Conservation (phyloP, 2,797 vertebrate species). For the Meda fulgida region DNA sequence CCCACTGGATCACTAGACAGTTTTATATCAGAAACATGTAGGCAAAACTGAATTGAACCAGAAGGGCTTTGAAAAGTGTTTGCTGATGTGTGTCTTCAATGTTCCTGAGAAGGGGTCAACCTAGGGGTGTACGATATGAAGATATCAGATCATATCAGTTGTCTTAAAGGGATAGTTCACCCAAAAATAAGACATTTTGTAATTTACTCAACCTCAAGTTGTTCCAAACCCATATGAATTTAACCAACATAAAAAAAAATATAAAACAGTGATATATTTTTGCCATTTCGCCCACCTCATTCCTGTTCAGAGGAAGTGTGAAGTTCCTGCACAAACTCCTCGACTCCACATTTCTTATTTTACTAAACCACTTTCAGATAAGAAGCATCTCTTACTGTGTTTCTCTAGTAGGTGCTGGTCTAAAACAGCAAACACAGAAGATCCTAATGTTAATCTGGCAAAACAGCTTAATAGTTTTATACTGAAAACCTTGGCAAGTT, state of each 20-base stretch:
- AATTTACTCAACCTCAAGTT: too few relatives aligned
- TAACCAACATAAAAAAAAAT: too few relatives aligned
- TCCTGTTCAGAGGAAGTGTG: background rate
- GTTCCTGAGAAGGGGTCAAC: constrained; percentile 1
- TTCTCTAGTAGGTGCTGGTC: background rate
- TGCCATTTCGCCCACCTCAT: background rate
- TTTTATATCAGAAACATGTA: constrained; percentile 1
- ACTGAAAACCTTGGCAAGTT: constrained; percentile 13
- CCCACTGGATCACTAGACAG: background rate
- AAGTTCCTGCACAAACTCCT: constrained; percentile 1
- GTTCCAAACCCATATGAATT: too few relatives aligned
- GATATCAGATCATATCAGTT: background rate
- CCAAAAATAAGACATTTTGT: too few relatives aligned
- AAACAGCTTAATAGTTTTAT: background rate
- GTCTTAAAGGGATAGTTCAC: too few relatives aligned
- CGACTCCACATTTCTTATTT: constrained; percentile 6
- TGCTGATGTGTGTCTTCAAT: constrained; percentile 5
- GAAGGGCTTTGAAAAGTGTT: constrained; percentile 29
- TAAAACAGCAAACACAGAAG: constrained; percentile 22
- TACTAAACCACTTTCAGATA: constrained; percentile 15
- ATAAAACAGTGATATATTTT: too few relatives aligned
- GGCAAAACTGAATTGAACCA: constrained; percentile 41
- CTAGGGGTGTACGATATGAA: background rate
- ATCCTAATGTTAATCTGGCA: background rate
- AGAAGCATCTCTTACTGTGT: background rate